phyloP scores from a whole-genome alignment of 2,888 invertebrate species.

The Chironomus riparius region DNA sequence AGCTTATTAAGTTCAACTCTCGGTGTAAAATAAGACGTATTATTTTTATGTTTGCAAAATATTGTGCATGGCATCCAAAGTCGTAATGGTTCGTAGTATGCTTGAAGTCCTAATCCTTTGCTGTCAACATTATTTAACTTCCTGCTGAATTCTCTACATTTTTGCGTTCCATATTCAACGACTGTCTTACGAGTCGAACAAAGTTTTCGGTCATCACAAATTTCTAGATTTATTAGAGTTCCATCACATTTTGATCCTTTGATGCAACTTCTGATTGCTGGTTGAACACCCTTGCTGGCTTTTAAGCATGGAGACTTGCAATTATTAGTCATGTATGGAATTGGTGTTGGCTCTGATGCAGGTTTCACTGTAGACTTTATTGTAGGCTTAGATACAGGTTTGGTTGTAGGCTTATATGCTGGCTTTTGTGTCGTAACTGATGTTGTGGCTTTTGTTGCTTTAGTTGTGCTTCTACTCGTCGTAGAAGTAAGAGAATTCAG shows the following conservation, averaged over 20 bases:
- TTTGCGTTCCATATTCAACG: constrained; percentile 52
- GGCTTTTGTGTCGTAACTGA: constrained; percentile 9
- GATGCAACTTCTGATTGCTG: constrained; percentile 50
- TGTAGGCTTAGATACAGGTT: constrained; percentile 32
- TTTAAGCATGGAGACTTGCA: constrained; percentile 61
- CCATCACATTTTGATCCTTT: constrained; percentile 53
- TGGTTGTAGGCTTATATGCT: constrained; percentile 27
- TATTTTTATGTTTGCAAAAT: constrained; percentile 58
- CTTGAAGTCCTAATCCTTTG: constrained; percentile 61
- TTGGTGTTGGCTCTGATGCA: constrained; percentile 33
- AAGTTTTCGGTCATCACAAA: constrained; percentile 59
- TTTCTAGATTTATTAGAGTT: constrained; percentile 51
- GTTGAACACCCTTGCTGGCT: constrained; percentile 52
- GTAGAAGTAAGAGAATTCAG: constrained; percentile 34
- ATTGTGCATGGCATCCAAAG: constrained; percentile 74
- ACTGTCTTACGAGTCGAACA: constrained; percentile 43
- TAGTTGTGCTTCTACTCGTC: constrained; percentile 28
- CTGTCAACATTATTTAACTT: constrained; percentile 53
- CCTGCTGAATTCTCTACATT: constrained; percentile 55
- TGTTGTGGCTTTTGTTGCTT: constrained; percentile 32
- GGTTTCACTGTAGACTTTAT: constrained; percentile 13
- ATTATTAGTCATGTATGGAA: constrained; percentile 42
- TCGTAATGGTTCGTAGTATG: constrained; percentile 60
- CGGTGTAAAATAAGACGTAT: constrained; percentile 64
- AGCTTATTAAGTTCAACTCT: constrained; percentile 65